Evolutionary conservation across 2,888 invertebrate genomes (phyloP).

Genomic region (Isoperla grammatica): DNA sequence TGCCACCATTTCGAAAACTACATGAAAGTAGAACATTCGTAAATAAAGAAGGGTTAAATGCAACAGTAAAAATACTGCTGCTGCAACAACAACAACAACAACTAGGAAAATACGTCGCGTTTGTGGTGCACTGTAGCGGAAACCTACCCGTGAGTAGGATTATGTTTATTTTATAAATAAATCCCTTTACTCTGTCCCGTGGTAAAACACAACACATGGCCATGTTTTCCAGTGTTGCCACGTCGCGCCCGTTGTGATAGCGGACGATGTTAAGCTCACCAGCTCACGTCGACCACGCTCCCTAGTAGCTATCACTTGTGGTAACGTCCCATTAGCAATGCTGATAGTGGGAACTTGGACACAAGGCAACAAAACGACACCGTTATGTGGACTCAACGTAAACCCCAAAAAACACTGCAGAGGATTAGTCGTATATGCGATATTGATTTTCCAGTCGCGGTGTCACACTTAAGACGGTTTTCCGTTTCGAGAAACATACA

Average conservation of each 20-base stretch:
- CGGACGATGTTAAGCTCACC: neutral
- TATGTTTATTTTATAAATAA: constrained; percentile 16
- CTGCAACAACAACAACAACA: no score
- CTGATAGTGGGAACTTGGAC: constrained; percentile 11
- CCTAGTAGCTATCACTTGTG: neutral
- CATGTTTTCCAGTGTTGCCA: neutral
- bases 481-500: no score
- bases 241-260: neutral
- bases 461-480: no score
- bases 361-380: neutral
- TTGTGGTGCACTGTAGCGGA: neutral
- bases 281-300: neutral
- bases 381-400: neutral
- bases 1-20: no score
- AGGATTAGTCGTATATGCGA: no score
- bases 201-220: neutral
- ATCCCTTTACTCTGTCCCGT: neutral
- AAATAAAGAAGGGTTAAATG: no score
- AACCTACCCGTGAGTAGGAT: constrained; percentile 1
- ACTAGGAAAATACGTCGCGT: no score
- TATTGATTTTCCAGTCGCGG: no score
- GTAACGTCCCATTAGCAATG: constrained; percentile 7
- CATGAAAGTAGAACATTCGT: no score
- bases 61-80: no score
- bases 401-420: neutral